Conservation (phyloP, 2,888 invertebrate species). For the Drosophila borborema region DNA sequence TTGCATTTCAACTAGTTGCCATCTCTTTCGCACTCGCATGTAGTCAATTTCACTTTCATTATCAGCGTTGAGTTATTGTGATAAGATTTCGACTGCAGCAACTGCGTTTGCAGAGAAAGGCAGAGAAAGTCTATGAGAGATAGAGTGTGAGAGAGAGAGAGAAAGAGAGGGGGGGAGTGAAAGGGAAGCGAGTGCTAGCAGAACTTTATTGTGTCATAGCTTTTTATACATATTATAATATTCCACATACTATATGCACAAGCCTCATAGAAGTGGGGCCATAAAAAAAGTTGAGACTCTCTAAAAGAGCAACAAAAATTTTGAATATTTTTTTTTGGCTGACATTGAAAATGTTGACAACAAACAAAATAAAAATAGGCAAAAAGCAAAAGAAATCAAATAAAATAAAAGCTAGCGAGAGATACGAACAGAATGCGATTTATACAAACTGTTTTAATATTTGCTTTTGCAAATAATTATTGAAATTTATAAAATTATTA, state of each 20-base stretch:
- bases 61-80: slow-evolving; percentile 59
- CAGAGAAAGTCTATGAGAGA: background rate
- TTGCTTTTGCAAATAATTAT: slow-evolving; percentile 9
- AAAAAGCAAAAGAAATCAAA: slow-evolving; percentile 1
- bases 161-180: background rate
- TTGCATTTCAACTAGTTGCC: slow-evolving; percentile 34
- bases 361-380: slow-evolving; percentile 13
- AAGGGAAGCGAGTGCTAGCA: slow-evolving; percentile 8
- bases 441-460: slow-evolving; percentile 49
- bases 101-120: slow-evolving; percentile 57
- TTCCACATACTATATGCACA: slow-evolving; percentile 15
- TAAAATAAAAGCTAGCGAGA: slow-evolving; percentile 13
- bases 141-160: background rate
- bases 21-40: slow-evolving; percentile 21
- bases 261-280: slow-evolving; percentile 40
- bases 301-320: slow-evolving; percentile 12
- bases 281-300: slow-evolving; percentile 37
- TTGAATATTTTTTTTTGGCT: slow-evolving; percentile 57
- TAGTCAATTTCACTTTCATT: slow-evolving; percentile 60
- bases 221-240: slow-evolving; percentile 39
- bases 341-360: slow-evolving; percentile 65
- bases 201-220: slow-evolving; percentile 67
- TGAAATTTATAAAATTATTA: background rate
- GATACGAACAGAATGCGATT: slow-evolving; percentile 18
- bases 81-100: slow-evolving; percentile 67